Conservation (phyloP, 2,113 vertebrate genomes). For the Synchiropus splendidus region DNA sequence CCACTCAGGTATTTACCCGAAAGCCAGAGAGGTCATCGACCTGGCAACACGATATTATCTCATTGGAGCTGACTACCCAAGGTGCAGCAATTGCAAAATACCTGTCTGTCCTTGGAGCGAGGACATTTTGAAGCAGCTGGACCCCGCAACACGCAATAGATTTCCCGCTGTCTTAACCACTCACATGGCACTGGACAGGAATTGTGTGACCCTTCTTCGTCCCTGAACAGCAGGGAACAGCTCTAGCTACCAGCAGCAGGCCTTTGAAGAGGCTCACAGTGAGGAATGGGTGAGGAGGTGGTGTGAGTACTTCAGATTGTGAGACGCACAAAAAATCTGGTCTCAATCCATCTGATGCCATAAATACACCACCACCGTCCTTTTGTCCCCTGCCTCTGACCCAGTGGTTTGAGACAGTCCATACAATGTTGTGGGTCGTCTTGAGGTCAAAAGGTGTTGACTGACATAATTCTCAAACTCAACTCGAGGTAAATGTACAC, state of each 20-base stretch:
- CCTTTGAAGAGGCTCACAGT: too few species aligned
- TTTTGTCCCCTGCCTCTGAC: conserved; percentile 8
- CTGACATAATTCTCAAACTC: conserved; percentile 21
- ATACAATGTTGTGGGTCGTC: conserved; percentile 9
- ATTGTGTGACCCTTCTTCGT: neutral
- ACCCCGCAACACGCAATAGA: too few species aligned
- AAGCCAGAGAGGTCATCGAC: too few species aligned
- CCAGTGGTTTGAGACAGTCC: conserved; percentile 28
- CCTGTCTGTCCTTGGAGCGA: too few species aligned
- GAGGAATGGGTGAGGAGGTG: too few species aligned
- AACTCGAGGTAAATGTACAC: conserved; percentile 22
- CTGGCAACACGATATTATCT: too few species aligned
- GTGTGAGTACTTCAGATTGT: too few species aligned
- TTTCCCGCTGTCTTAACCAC: neutral
- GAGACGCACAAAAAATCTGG: neutral
- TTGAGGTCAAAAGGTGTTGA: conserved; percentile 4
- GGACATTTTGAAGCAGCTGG: too few species aligned
- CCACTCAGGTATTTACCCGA: too few species aligned
- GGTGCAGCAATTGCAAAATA: neutral
- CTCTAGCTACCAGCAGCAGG: too few species aligned
- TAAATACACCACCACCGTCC: conserved; percentile 1
- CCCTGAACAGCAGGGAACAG: too few species aligned
- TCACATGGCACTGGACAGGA: neutral
- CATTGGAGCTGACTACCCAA: too few species aligned
- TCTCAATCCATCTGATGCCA: neutral